Base-by-base conservation (phyloP, 2,888 invertebrate species). In the Thumatha senex region DNA sequence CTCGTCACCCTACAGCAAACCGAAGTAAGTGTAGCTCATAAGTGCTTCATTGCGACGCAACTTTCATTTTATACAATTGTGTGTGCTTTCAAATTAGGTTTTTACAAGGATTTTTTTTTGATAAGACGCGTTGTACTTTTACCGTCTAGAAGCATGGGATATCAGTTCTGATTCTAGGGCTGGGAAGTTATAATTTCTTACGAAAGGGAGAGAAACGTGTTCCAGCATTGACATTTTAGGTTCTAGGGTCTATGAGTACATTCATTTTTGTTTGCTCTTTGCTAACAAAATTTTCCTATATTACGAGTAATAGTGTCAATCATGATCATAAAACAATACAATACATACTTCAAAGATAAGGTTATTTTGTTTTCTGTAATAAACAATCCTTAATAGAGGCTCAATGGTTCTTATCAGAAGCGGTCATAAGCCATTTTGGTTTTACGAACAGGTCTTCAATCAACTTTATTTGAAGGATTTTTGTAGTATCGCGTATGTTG, bases 1-100 rank as follows among this genome's bases (percentile, higher is more conserved):
- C 39, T 83, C 86, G 29, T 86, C 90, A 65, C 91, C 92, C 38
- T 92, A 92, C 85, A 81, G 86, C 67, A 92, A 91, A 73, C 90
- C 91, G 69, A 92, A 91, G 92, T 91, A 84, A 92, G 91, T 91
- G 56, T 36, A 46, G 38, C 24, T 44, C 34, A 29, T 63, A 54
- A 64, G 29, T 41, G 31, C n/a, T 42, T 11, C 34, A 30, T 39
- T 44, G 10, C 30, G 30, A 38, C 1, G 40, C 31, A 4, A 8
- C 11, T 24, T 18, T 34, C 11, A 12, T 14, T 40, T 15, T 46
- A 9, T 33, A 9, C 11, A 12, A 24, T 24, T 24, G 5, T 24
- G 18, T 24, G 18, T 36, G 8, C 15, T 18, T 38, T 33, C 14
- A 12, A 30, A 29, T 29, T 40, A 39, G 48, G 29, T 35, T 34